Base-by-base conservation (phyloP, 2,113 vertebrate species). In the Orycteropus afer region DNA sequence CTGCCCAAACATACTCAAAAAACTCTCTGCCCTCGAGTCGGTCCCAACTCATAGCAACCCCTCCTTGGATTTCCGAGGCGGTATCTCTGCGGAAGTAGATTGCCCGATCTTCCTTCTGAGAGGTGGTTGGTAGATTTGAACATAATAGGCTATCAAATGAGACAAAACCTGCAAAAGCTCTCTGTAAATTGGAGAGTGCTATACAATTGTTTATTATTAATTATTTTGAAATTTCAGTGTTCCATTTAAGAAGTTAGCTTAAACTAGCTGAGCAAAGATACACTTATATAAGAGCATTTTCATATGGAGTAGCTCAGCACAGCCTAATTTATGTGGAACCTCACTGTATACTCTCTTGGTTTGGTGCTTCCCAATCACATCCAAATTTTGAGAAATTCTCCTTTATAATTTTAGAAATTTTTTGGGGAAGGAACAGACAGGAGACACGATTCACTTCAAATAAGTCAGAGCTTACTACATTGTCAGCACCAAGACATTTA, bases 211-310 rank as follows among this genome's bases (percentile, higher is more conserved):
- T 78, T 78, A 32, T 77, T 89, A 93, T 85, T 96, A 69, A 80
- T 86, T 89, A 83, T 86, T 89, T 92, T 90, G 69, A 57, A 22
- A 87, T 74, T 40, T 67, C 3, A 61, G 47, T 78, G 34, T 87
- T 92, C 61, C 69, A 77, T 53, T 95, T 92, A 83, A 83, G 22
- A 86, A 82, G 3, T 90, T 77, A 83, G 18, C 14, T 55, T 90
- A 87, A 92, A 87, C 94, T 87, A 59, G 87, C 65, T 86, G 77
- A 83, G 83, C 29, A 83, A 79, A 95, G 37, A n/a, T 34, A 80
- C 2, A 32, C 34, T 74, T 53, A 7, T 81, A 85, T 51, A 89
- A 74, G 29, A 71, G 22, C 11, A 47, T 69, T 96, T 61, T 89
- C 6, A 37, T 51, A 5, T 32, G 32, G 5, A 59, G 37, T 55